phyloP scores from a whole-genome alignment of 2,888 invertebrate species.

The Scelioninae gen. 2 region DNA sequence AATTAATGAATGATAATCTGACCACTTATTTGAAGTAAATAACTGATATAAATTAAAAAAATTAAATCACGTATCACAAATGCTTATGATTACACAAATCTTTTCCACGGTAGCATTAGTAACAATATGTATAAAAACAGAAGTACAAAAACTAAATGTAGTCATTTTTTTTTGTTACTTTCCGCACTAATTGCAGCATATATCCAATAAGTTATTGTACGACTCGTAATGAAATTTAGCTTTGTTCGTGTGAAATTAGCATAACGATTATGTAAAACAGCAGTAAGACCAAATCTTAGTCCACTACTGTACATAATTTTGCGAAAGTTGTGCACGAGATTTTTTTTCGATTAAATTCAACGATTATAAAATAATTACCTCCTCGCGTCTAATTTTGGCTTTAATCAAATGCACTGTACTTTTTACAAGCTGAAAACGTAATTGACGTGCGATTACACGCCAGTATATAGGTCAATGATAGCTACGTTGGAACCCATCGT shows the following conservation, averaged over 20 bases:
- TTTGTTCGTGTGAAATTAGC: slow-evolving; percentile 37
- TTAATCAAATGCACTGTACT: background rate
- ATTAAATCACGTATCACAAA: too few relatives aligned
- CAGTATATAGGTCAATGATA: slow-evolving; percentile 29
- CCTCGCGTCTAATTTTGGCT: background rate
- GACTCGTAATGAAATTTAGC: slow-evolving; percentile 35
- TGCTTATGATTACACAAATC: too few relatives aligned
- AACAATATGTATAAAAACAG: too few relatives aligned
- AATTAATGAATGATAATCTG: too few relatives aligned
- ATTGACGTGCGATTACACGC: slow-evolving; percentile 28
- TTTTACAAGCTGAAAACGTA: slow-evolving; percentile 9
- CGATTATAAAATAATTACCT: slow-evolving; percentile 1
- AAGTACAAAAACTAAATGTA: too few relatives aligned
- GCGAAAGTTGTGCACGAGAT: background rate
- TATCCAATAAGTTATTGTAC: slow-evolving; percentile 33
- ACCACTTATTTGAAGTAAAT: too few relatives aligned
- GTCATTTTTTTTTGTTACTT: too few relatives aligned
- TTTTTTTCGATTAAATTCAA: slow-evolving; percentile 6
- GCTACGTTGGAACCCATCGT: slow-evolving; percentile 33
- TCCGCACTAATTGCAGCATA: background rate
- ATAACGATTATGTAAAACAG: slow-evolving; percentile 44
- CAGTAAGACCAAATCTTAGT: slow-evolving; percentile 23
- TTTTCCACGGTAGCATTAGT: too few relatives aligned
- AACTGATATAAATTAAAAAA: too few relatives aligned
- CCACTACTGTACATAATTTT: background rate